Evolutionary conservation across 2,888 invertebrate species (phyloP), one percentile per base, ranked within the genome.

Genomic region (Petrolisthes cinctipes): DNA sequence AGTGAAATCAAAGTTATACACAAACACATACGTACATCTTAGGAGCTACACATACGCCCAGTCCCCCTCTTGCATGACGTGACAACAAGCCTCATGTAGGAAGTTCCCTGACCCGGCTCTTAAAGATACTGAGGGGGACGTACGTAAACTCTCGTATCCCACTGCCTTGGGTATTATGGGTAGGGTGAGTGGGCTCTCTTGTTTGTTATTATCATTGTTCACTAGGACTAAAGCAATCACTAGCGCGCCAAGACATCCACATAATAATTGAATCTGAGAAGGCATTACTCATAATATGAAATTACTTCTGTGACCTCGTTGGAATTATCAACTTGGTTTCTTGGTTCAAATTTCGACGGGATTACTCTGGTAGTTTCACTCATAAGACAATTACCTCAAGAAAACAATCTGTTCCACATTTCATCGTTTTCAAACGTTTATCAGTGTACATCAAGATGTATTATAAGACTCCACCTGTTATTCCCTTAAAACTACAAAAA

Each of bases 391-490:
- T 86, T 86, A 81, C 80, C 83, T 83, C 83, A 78, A 83, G 66
- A 79, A 79, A 37, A 37, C 37, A 83, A 86, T 85, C 85, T 85
- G 68, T 85, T 85, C 79, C 85, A 78, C 20, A 71, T 79, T 85
- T 68, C 85, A 85, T 85, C 85, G 79, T 85, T 85, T 85, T 79
- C 85, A 78, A 85, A 56, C 75, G 68, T 85, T 85, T 83, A 80
- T 86, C 80, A 80, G 51, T 86, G 86, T 83, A 83, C 86, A 80
- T 83, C 83, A 86, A 61, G 86, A 78, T 86, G 86, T 86, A 86
- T 66, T 20, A 86, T 86, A 86, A 82, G 86, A 82, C 82, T 82
- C 82, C 54, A 86, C 83, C 86, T 83, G 80, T 87, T 87, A 79
- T 73, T 80, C 53, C 78, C 80, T 68, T 61, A 57, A 87, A 83